Conservation (phyloP, 2,113 vertebrate genomes). For the Forbesichthys agassizii region DNA sequence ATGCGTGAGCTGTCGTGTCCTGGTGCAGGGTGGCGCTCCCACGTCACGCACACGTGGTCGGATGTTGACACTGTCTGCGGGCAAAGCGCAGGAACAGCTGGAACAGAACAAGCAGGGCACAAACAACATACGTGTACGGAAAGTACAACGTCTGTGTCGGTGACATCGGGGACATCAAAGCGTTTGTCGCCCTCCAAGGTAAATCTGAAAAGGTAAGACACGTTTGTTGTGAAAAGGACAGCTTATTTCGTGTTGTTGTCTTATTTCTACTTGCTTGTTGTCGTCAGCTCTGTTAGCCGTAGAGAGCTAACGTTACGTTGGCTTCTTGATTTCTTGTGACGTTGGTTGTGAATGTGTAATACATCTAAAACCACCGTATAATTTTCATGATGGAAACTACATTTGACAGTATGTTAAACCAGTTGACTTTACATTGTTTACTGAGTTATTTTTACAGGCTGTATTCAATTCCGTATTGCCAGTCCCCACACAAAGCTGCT, state of each 20-base stretch:
- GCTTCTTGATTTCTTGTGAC: slow-evolving; percentile 1
- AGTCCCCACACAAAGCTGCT: slow-evolving; percentile 20
- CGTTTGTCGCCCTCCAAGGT: not conserved
- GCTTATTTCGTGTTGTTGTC: slow-evolving; percentile 6
- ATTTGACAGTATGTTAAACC: not conserved
- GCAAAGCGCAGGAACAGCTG: slow-evolving; percentile 67
- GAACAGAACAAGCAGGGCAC: slow-evolving; percentile 43
- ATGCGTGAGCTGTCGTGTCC: no score
- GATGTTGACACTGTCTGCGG: slow-evolving; percentile 69
- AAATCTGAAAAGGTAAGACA: slow-evolving; percentile 19
- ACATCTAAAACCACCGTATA: not conserved
- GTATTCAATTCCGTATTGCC: not conserved
- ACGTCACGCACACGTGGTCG: slow-evolving; percentile 44
- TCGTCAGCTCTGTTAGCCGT: slow-evolving; percentile 39
- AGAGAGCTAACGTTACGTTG: slow-evolving; percentile 35
- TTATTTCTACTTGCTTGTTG: slow-evolving; percentile 1
- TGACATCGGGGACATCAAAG: not conserved
- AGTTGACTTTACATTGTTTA: not conserved
- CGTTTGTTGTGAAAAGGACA: no score
- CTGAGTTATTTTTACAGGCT: not conserved
- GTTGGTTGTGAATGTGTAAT: not conserved
- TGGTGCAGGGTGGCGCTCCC: no score
- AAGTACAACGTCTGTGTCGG: not conserved
- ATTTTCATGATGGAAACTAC: not conserved
- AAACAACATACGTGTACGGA: slow-evolving; percentile 25